These are phyloP conservation scores for Echiichthys vipera DNA, from an alignment of 2,797 vertebrate genomes.

Conservation along the genomic window DNA sequence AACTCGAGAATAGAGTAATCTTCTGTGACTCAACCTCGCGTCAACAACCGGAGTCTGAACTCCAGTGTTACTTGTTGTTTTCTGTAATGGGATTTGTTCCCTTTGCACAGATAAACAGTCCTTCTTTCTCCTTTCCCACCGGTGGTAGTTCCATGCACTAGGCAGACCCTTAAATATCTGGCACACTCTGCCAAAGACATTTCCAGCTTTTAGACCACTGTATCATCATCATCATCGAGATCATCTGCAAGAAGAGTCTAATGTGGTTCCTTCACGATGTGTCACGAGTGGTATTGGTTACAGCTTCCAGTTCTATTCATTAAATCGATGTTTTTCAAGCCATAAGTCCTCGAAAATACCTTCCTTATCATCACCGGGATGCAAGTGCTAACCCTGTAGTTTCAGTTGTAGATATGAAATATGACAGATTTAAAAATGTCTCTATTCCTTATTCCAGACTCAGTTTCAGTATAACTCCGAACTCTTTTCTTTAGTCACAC, in stretches of 20 bases:
- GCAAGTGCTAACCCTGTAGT: not conserved
- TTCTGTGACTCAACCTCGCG: not conserved
- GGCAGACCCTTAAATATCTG: no score
- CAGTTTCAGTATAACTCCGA: not conserved
- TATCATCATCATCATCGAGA: not conserved
- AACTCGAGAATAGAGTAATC: not conserved
- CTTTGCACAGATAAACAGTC: constrained; percentile 1
- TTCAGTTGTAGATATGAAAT: not conserved
- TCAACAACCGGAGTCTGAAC: not conserved
- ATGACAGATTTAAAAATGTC: not conserved
- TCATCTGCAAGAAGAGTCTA: not conserved
- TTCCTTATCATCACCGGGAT: not conserved
- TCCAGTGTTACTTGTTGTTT: not conserved
- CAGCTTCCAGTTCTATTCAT: not conserved
- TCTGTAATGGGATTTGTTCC: constrained; percentile 14
- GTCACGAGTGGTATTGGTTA: not conserved
- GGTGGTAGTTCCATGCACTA: not conserved
- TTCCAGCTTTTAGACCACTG: no score
- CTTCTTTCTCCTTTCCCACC: constrained; percentile 6
- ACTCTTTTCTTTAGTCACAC: not conserved
- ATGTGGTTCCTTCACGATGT: no score
- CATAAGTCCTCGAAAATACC: not conserved
- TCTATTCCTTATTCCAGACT: not conserved
- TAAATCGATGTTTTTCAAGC: not conserved
- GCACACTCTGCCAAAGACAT: not conserved